These are phyloP conservation scores for Crenuchus spilurus DNA, from an alignment of 2,797 vertebrate genomes.

Conservation along the genomic window DNA sequence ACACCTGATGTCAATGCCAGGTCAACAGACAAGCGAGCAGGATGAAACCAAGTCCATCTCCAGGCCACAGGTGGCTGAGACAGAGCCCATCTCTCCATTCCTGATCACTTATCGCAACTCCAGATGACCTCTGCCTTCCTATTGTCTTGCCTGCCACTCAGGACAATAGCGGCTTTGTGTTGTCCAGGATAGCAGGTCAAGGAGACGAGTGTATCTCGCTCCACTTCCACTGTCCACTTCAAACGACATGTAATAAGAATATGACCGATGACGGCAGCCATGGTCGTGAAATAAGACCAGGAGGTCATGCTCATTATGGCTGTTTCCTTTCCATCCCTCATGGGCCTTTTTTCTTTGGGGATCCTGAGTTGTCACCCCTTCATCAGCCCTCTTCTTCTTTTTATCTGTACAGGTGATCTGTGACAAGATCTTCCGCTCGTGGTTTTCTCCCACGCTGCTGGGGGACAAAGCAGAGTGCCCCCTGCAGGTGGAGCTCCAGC, in stretches of 20 bases:
- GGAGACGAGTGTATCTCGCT: constrained; percentile 46
- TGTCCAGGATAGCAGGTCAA: constrained; percentile 41
- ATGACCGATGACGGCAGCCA: constrained; percentile 52
- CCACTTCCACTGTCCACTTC: constrained; percentile 41
- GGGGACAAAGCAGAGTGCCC: constrained; percentile 72
- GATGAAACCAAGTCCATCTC: constrained; percentile 51
- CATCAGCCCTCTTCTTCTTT: background rate
- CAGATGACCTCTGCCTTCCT: constrained; percentile 53
- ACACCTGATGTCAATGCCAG: constrained; percentile 53
- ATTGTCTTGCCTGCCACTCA: constrained; percentile 58
- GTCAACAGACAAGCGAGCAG: constrained; percentile 44
- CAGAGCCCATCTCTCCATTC: constrained; percentile 55
- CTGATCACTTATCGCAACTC: constrained; percentile 59
- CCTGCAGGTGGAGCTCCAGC: constrained; percentile 84
- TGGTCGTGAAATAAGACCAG: constrained; percentile 48
- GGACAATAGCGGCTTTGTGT: constrained; percentile 68
- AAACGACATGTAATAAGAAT: constrained; percentile 53
- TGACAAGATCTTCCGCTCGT: constrained; percentile 93
- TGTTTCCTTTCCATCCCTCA: constrained; percentile 3
- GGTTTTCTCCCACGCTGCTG: constrained; percentile 84
- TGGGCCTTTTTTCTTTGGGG: no score
- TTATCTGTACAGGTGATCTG: constrained; percentile 86
- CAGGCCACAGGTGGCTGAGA: constrained; percentile 46
- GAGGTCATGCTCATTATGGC: constrained; percentile 48
- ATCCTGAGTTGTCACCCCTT: constrained; percentile 14